Percentiles rank a stretch among this genome's conserved stretches.
phyloP scores from a whole-genome alignment of 1,140 invertebrate species.

The Contarinia nasturtii region DNA sequence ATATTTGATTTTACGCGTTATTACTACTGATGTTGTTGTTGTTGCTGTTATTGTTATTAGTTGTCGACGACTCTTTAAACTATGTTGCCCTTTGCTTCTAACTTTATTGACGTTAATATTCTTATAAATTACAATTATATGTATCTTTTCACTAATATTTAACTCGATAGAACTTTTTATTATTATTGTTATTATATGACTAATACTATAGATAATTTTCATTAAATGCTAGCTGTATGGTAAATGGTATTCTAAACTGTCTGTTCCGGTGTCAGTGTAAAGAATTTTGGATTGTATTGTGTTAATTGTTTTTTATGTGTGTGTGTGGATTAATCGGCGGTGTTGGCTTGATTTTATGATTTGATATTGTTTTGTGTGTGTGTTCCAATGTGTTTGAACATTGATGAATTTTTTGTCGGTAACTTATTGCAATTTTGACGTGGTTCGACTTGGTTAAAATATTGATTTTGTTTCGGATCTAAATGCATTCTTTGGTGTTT shows the following conservation, averaged over 20 bases:
- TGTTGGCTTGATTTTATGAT: conserved; percentile 7
- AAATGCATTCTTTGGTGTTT: not conserved
- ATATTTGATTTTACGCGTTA: too few species aligned
- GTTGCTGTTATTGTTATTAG: too few species aligned
- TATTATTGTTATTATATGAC: not conserved
- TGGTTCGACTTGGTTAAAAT: not conserved
- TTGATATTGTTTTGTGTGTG: conserved; percentile 11
- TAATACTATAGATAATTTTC: not conserved
- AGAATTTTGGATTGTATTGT: conserved; percentile 4
- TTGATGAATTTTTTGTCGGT: not conserved
- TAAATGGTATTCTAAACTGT: conserved; percentile 23
- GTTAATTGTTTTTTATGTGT: not conserved
- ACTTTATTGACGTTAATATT: too few species aligned
- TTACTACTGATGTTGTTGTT: too few species aligned
- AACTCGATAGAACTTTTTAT: too few species aligned
- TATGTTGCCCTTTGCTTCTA: too few species aligned
- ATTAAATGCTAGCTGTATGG: conserved; percentile 20
- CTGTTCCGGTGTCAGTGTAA: conserved; percentile 25
- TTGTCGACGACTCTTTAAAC: too few species aligned
- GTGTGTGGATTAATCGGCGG: not conserved
- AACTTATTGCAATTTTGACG: not conserved
- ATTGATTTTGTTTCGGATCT: too few species aligned
- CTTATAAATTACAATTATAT: too few species aligned
- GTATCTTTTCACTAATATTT: too few species aligned
- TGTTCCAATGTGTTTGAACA: not conserved